These are phyloP conservation scores for Aphyosemion australe DNA, from an alignment of 2,113 vertebrate genomes.

Conservation along the genomic window DNA sequence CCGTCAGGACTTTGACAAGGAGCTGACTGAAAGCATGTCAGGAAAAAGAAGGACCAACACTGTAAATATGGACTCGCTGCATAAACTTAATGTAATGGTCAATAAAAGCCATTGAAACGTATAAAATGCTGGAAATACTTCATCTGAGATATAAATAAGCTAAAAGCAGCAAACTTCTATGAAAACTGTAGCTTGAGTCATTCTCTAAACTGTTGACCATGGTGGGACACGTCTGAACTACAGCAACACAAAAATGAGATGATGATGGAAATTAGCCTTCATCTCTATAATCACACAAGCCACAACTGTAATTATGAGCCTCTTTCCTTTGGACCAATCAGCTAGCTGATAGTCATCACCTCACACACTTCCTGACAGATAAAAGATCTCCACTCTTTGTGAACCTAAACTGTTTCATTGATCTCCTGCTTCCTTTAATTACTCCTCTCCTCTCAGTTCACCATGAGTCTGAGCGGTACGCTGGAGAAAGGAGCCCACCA, in stretches of 20 bases:
- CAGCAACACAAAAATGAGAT: background rate
- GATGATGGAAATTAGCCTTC: conserved; percentile 20
- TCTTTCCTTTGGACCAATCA: conserved; percentile 50
- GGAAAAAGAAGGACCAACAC: too few species aligned
- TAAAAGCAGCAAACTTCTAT: too few species aligned
- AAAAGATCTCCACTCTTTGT: conserved; percentile 32
- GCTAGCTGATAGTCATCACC: conserved; percentile 58
- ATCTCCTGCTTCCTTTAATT: background rate
- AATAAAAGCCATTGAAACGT: too few species aligned
- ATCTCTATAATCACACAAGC: conserved; percentile 30
- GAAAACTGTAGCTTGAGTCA: too few species aligned
- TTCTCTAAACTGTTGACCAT: too few species aligned
- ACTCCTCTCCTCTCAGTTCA: conserved; percentile 44
- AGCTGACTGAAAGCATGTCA: too few species aligned
- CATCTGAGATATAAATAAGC: too few species aligned
- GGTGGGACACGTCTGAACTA: too few species aligned
- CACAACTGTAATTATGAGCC: conserved; percentile 41
- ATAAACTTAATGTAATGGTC: too few species aligned
- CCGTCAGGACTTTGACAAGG: too few species aligned
- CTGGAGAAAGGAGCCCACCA: conserved; percentile 77
- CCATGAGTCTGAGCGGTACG: conserved; percentile 68
- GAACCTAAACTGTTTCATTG: conserved; percentile 30
- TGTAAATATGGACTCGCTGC: too few species aligned
- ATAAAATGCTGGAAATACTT: too few species aligned
- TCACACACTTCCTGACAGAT: conserved; percentile 53